A percentile compares a stretch with the other conserved stretches of the same genome.
Evolutionary conservation across 2,797 vertebrate species (phyloP).

Genomic region (Aratinga solstitialis): DNA sequence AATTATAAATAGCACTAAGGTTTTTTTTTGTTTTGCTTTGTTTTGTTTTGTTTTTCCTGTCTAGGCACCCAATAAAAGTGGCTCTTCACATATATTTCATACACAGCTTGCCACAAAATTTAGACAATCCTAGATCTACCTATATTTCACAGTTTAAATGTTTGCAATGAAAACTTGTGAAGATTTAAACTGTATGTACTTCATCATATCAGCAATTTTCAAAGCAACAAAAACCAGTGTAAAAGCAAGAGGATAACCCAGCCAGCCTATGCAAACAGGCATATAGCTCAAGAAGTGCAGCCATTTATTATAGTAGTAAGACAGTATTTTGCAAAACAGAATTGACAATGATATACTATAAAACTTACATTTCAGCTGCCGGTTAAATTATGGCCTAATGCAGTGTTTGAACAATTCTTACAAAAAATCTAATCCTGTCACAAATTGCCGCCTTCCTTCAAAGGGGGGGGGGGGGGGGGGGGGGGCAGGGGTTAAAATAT

Average conservation of each 20-base stretch:
- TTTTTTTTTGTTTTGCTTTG: background rate
- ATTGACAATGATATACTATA: background rate
- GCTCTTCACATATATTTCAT: background rate
- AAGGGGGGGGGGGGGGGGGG: background rate
- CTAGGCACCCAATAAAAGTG: background rate
- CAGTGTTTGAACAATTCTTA: background rate
- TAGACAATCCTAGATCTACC: background rate
- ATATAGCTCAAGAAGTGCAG: background rate
- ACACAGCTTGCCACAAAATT: background rate
- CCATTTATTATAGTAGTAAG: background rate
- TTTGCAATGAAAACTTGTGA: background rate
- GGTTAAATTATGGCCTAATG: background rate
- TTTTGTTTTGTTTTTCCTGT: background rate
- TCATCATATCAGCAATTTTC: background rate
- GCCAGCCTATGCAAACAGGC: background rate
- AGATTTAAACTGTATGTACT: background rate
- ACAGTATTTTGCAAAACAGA: background rate
- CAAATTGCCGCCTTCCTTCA: background rate
- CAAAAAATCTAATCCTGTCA: background rate
- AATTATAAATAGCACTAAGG: constrained; percentile 21
- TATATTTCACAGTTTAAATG: background rate
- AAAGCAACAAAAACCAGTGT: background rate
- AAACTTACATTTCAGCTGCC: background rate
- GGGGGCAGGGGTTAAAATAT: accelerated
- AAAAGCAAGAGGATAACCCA: background rate